These are phyloP conservation scores for Pangasianodon hypophthalmus DNA, from an alignment of 2,113 vertebrate species.

Conservation along the genomic window DNA sequence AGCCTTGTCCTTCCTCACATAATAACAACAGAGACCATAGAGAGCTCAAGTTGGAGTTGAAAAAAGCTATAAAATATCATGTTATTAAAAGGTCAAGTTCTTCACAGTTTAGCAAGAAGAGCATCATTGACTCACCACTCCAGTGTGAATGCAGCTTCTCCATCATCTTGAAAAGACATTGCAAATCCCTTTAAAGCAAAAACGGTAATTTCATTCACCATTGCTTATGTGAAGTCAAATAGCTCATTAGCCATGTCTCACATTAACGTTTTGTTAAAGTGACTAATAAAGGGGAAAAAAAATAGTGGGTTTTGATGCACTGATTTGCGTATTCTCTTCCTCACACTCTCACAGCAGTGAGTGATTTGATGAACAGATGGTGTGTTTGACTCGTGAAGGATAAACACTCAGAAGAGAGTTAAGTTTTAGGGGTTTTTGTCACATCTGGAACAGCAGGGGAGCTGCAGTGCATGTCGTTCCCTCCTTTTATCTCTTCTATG, in stretches of 20 bases:
- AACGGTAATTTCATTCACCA: background rate
- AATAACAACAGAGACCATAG: background rate
- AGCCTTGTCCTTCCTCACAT: background rate
- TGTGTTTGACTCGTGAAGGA: conserved; percentile 25
- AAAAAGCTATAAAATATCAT: background rate
- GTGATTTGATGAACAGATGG: conserved; percentile 47
- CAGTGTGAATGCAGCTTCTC: background rate
- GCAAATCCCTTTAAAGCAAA: background rate
- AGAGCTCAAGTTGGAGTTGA: background rate
- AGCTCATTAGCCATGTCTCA: conserved; percentile 7
- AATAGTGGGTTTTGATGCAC: background rate
- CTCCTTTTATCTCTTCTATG: conserved; percentile 15
- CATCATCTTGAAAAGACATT: background rate
- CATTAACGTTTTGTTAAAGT: background rate
- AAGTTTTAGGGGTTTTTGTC: conserved; percentile 21
- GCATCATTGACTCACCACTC: background rate
- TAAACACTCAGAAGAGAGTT: conserved; percentile 23
- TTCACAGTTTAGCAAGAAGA: background rate
- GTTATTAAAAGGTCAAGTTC: conserved; percentile 12
- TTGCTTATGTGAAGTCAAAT: background rate
- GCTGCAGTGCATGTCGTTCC: background rate
- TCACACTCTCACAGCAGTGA: conserved; percentile 7
- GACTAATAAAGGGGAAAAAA: background rate
- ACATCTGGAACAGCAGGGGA: conserved; percentile 35
- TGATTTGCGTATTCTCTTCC: background rate